phyloP scores from a whole-genome alignment of 2,797 vertebrate species.

The Apogon hyalosoma region DNA sequence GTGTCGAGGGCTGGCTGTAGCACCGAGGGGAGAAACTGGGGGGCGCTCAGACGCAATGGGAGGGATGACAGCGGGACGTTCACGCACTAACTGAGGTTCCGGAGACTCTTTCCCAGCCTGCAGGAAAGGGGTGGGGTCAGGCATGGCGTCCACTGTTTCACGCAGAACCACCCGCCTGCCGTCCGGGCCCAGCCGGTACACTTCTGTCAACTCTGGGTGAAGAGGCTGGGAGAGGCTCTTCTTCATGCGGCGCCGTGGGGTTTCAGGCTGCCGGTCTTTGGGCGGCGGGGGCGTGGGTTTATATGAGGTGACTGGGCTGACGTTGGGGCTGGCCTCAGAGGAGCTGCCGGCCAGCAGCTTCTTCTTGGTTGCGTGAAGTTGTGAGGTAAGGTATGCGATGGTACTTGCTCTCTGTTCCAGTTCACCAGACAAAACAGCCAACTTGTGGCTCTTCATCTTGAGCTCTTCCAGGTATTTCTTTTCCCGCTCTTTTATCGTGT shows the following conservation, averaged over 20 bases:
- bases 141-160: constrained; percentile 94
- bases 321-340: constrained; percentile 87
- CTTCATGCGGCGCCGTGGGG: constrained; percentile 95
- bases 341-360: constrained; percentile 90
- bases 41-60: constrained; percentile 90
- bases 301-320: constrained; percentile 88
- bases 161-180: constrained; percentile 90
- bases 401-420: constrained; percentile 96
- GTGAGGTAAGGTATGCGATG: constrained; percentile 95
- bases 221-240: constrained; percentile 97
- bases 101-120: constrained; percentile 90
- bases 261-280: constrained; percentile 93
- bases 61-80: constrained; percentile 92
- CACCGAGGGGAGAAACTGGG: constrained; percentile 68
- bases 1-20: constrained; percentile 74
- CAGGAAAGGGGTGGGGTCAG: constrained; percentile 95
- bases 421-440: constrained; percentile 92
- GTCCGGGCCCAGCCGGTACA: constrained; percentile 90
- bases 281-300: constrained; percentile 89
- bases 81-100: constrained; percentile 89
- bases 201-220: constrained; percentile 94
- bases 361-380: constrained; percentile 95
- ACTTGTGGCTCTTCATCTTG: constrained; percentile 96
- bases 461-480: constrained; percentile 97
- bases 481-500: constrained; percentile 94